Base-by-base conservation (phyloP, 2,113 vertebrate species). In the Coryphaenoides rupestris region DNA sequence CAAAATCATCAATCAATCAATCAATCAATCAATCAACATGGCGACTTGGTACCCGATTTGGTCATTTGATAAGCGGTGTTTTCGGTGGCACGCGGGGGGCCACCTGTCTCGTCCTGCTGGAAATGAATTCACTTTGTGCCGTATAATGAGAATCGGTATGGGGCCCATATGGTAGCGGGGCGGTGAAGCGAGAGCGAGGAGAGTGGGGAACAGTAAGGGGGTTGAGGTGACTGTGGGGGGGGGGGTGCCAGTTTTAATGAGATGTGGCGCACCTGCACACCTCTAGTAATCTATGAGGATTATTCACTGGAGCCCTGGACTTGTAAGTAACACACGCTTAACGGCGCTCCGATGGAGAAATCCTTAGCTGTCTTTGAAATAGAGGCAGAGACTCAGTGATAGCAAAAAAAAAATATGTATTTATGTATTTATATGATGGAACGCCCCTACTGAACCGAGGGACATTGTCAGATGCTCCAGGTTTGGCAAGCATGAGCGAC, bases 131-230 rank as follows among this genome's bases (percentile, higher is more conserved):
- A 71, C 79, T 85, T 81, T 73, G 66, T 81, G 72, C 72, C 3
- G 82, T 78, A 82, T 89, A 89, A 89, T 90, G 86, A 90, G 86
- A 79, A 77, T 79, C 86, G 19, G 86, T 88, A 83, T 89, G 88
- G 63, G 83, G 88, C 78, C 86, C 90, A 87, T 90, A 90, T 87
- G 87, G 84, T 81, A 86, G 67, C 78, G 68, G 76, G 76, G 33
- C 33, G 33, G 33, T 10, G 33, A 40, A 12, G 33, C 33, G 33
- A 12, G 7, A 40, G 33, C 7, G 33, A 12, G 9, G 33, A 40
- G 33, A 40, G 33, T 12, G 33, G 33, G 9, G 13, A 40, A 40
- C 33, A 13, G 9, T 2, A 13, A 7, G 10, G 33, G 33, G 33
- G 33, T 10, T 71, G 62, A 72, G 76, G 70, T 50, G 75, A 71